Base-by-base conservation (phyloP, 2,888 invertebrate genomes). In the Agrenia bidenticulata region DNA sequence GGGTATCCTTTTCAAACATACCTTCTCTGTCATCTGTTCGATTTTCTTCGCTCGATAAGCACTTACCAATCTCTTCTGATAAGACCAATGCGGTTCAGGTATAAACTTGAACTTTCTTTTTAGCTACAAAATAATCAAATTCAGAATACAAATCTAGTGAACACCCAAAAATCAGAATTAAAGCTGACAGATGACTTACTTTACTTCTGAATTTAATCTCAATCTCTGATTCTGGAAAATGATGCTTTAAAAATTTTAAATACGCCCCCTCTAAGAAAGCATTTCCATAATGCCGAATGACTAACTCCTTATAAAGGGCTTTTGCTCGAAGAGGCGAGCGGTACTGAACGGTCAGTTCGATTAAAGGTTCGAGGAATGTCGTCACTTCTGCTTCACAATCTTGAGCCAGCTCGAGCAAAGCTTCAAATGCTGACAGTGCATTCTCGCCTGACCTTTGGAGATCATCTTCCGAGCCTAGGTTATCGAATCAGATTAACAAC, bases 361-460 rank as follows among this genome's bases (percentile, higher is more conserved):
- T 62, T 1, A 72, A 61, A 2, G 67, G 71, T 26, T 68, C 26
- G 1, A 74, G 32, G 45, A 73, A 70, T 27, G 66, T 68, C 42
- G 73, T 71, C 1, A 64, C 59, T 32, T 74, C 74, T 7, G 61
- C 53, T 19, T 63, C 64, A 7, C 58, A 24, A 0, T 37, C 50
- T 27, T 61, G 56, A n/a, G 58, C 62, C 11, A 53, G 27, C 7
- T 49, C 32, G 24, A 63, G 24, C 7, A 68, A 37, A 0, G 4
- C 17, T 55, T 73, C 68, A 63, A 67, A 74, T 2, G 59, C 41
- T 1, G 26, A 13, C n/a, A 74, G 37, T 0, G 69, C 68, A 2
- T 24, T 24, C 60, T 71, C 69, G 1, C 69, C 74, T 51, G 39
- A 27, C 15, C 67, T 55, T 27, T 53, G 19, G 9, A 69, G 19